Conservation (phyloP, 2,888 invertebrate genomes). For the Nephrocerus scutellatus region DNA sequence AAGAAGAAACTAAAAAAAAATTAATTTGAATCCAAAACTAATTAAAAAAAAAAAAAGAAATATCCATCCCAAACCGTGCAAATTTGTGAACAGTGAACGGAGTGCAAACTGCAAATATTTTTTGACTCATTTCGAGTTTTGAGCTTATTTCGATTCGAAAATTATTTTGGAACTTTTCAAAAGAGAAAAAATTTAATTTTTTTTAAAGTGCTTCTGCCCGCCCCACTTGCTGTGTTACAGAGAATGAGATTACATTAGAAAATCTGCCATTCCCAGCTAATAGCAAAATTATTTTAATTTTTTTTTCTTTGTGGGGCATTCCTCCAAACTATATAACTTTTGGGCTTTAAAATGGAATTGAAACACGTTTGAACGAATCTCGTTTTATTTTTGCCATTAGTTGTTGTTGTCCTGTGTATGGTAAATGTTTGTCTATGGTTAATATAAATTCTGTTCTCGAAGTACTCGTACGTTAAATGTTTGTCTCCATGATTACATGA, state of each 20-base stretch:
- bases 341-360: constrained; percentile 45
- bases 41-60: constrained; percentile 3
- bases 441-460: constrained; percentile 7
- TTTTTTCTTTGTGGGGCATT: constrained; percentile 3
- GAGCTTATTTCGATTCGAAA: constrained; percentile 13
- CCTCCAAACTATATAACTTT: constrained; percentile 13
- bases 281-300: constrained; percentile 10
- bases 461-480: constrained; percentile 3
- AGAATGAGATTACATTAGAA: constrained; percentile 5
- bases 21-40: background rate
- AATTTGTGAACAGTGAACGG: constrained; percentile 6
- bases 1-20: constrained; percentile 14
- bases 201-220: constrained; percentile 35
- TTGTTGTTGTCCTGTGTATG: constrained; percentile 18
- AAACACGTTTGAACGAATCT: constrained; percentile 45
- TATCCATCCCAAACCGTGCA: constrained; percentile 4
- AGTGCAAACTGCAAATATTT: constrained; percentile 27
- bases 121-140: constrained; percentile 19
- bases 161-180: constrained; percentile 12
- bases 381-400: constrained; percentile 16
- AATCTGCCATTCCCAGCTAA: background rate
- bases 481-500: constrained; percentile 32
- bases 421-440: too few species aligned
- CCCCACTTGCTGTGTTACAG: constrained; percentile 39
- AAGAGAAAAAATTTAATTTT: constrained; percentile 17